phyloP scores from a whole-genome alignment of 2,888 invertebrate species.

The Tolmerus cingulatus region DNA sequence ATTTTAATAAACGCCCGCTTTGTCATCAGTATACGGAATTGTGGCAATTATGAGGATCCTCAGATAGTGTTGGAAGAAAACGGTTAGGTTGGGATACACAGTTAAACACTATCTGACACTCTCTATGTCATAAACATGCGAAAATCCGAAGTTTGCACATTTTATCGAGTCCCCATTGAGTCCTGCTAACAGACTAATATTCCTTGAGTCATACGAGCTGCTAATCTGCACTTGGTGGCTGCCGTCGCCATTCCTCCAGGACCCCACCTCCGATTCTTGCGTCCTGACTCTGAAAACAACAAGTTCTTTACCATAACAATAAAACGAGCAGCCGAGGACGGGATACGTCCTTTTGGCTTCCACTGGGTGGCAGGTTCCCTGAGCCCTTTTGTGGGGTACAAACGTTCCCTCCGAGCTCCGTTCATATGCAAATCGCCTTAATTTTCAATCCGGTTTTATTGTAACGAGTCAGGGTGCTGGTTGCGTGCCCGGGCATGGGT shows the following conservation, averaged over 20 bases:
- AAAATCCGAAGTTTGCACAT: background rate
- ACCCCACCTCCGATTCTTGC: background rate
- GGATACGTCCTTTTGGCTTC: background rate
- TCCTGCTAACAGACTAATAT: background rate
- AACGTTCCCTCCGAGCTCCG: background rate
- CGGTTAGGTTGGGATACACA: no score
- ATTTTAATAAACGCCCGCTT: no score
- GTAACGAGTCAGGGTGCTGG: background rate
- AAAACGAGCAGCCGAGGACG: constrained; percentile 6
- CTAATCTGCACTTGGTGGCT: constrained; percentile 4
- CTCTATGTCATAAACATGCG: background rate
- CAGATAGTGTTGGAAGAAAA: no score
- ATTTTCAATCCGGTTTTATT: constrained; percentile 32
- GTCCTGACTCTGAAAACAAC: constrained; percentile 18
- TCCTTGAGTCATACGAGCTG: background rate
- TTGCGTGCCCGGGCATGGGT: background rate
- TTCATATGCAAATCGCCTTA: constrained; percentile 39
- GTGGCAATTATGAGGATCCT: no score
- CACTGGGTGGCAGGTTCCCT: background rate
- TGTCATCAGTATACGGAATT: no score
- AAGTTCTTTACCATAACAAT: constrained; percentile 32
- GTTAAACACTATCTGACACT: background rate
- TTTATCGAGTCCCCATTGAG: background rate
- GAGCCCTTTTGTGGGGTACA: background rate
- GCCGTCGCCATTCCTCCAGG: background rate